Evolutionary conservation across 35 echinoderm and acorn worm genomes (phyloP), one percentile per base, ranked within the genome.

Genomic region (Apostichopus parvimensis): DNA sequence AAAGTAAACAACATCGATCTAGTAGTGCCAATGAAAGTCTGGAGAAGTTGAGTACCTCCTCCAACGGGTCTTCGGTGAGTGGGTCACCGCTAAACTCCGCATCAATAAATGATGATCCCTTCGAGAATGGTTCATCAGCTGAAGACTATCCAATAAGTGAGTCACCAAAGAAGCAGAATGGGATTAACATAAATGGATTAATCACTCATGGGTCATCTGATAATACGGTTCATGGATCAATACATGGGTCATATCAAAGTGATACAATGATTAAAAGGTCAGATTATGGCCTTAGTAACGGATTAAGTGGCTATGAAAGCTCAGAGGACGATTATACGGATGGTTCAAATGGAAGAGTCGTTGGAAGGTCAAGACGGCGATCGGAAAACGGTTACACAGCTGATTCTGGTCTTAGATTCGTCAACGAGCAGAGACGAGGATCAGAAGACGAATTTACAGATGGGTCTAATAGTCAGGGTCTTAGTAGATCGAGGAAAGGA

Each of bases 41-140:
- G 26, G 89, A 91, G n/a, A 91, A 79, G n/a, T 64, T 88, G 15
- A 88, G 86, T 17, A 54, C 53, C 11, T 88, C 86, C 62, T 88
- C 57, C 5, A 72, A 71, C 25, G 86, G 61, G 20, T 88, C 86
- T 8, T 88, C 86, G 5, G 15, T 88, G 86, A 88, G 68, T 73
- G 86, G 28, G 60, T 68, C 60, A 6, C 57, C 68, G 4, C 15
- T 54, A 66, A 57, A 82, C n/a, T 57, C 79, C 2, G 11, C 28
- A 9, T 8, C 18, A n/a, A 24, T 54, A 7, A 7, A 80, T 24
- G 79, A 82, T 18, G 34, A 53, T 53, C 34, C 55, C 20, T 54
- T 82, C 11, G 79, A 82, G n/a, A 57, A 82, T 12, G 34, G 79
- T 4, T 53, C 45, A 52, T 82, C 79, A 45, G 14, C 9, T 12